Percentiles rank a stretch among this genome's conserved stretches.
phyloP scores from a whole-genome alignment of 2,888 invertebrate species.

The Athalia cordata region DNA sequence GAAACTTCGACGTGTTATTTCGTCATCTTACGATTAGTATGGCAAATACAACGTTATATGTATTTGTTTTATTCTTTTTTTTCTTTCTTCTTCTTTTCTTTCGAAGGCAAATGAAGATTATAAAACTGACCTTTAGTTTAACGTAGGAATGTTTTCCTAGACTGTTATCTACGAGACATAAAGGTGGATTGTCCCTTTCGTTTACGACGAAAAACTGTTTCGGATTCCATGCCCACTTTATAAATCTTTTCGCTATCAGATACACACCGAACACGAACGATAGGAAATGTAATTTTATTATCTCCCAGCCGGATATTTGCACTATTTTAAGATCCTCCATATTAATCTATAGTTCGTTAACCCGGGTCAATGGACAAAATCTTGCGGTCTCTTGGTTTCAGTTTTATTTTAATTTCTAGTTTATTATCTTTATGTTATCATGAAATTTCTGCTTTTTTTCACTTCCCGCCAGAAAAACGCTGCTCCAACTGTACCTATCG shows the following conservation, averaged over 20 bases:
- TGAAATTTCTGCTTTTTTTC: too few relatives aligned
- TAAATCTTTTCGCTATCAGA: slow-evolving; percentile 73
- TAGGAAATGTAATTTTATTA: slow-evolving; percentile 73
- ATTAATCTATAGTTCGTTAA: background rate
- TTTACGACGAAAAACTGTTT: slow-evolving; percentile 71
- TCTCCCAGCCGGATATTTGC: slow-evolving; percentile 74
- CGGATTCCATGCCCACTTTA: slow-evolving; percentile 75
- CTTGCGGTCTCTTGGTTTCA: too few relatives aligned
- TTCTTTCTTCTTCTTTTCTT: too few relatives aligned
- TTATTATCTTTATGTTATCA: too few relatives aligned
- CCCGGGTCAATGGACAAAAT: background rate
- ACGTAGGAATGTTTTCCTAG: slow-evolving; percentile 80
- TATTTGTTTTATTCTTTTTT: too few relatives aligned
- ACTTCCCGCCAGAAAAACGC: too few relatives aligned
- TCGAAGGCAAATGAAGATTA: background rate
- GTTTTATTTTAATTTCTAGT: too few relatives aligned
- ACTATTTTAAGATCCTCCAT: slow-evolving; percentile 69
- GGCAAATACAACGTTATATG: too few relatives aligned
- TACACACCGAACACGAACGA: slow-evolving; percentile 75
- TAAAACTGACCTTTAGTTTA: slow-evolving; percentile 78
- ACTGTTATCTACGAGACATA: slow-evolving; percentile 77
- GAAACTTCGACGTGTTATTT: too few relatives aligned
- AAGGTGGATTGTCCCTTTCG: slow-evolving; percentile 77
- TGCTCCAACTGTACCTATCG: too few relatives aligned
- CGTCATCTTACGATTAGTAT: too few relatives aligned